Evolutionary conservation across 2,888 invertebrate species (phyloP).

Genomic region (Dicycla oo): DNA sequence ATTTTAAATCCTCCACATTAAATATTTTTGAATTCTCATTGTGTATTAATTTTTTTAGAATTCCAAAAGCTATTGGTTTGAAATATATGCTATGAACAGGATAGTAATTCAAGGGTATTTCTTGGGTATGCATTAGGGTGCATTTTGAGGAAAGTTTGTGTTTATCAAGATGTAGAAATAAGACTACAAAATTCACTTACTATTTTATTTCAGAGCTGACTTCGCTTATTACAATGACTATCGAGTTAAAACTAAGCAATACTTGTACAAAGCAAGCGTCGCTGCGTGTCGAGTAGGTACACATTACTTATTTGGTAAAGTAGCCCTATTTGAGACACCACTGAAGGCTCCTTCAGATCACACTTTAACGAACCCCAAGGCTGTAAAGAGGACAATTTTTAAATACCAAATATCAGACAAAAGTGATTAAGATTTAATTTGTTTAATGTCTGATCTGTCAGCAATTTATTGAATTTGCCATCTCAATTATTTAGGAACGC

Average conservation of each 20-base stretch:
- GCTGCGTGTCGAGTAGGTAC: slow-evolving; percentile 67
- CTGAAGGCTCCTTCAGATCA: slow-evolving; percentile 42
- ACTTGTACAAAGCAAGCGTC: slow-evolving; percentile 56
- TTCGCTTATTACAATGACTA: slow-evolving; percentile 81
- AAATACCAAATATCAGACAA: slow-evolving; percentile 18
- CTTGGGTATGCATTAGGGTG: not conserved
- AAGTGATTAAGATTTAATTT: not conserved
- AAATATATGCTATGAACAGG: not conserved
- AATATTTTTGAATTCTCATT: slow-evolving; percentile 9
- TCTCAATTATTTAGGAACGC: slow-evolving; percentile 9
- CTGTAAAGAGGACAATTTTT: not conserved
- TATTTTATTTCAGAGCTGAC: slow-evolving; percentile 77
- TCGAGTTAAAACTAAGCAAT: slow-evolving; percentile 74
- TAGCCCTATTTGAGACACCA: slow-evolving; percentile 75
- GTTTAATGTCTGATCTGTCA: not conserved
- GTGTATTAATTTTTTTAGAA: no score
- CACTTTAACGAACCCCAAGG: slow-evolving; percentile 30
- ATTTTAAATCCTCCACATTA: slow-evolving; percentile 26
- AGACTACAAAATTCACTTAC: slow-evolving; percentile 46
- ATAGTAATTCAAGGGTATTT: not conserved
- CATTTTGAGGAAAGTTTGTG: not conserved
- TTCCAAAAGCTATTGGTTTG: not conserved
- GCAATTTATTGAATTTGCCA: not conserved
- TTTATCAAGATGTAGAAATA: not conserved
- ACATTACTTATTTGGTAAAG: slow-evolving; percentile 85